Base-by-base conservation (phyloP, 1,140 invertebrate species). In the Lordiphosa clarofinis region DNA sequence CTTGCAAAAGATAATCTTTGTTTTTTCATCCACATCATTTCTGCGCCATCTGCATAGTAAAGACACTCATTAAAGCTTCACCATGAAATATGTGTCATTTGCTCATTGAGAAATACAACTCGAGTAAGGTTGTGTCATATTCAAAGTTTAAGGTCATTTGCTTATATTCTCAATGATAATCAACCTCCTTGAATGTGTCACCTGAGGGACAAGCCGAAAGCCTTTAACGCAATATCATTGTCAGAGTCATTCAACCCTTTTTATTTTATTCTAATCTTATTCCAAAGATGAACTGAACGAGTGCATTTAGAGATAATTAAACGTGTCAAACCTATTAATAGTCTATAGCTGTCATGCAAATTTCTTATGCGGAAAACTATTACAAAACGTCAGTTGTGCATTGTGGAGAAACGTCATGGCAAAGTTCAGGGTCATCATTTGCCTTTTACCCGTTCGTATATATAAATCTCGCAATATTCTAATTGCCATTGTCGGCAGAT, bases 401-500 rank as follows among this genome's bases (percentile, higher is more conserved):
- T 21, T 21, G 28, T 49, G 39, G 24, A 65, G n/a, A n/a, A 52
- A 36, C 39, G 19, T 35, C 19, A 43, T 46, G 19, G 37, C 52
- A 68, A 64, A 71, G 74, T 73, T 81, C 75, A 66, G 49, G 60
- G 70, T 44, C 48, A 42, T 9, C 15, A 31, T 13, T 15, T 31
- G 36, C 36, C 7, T 21, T 21, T 2, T 21, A 21, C 21, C 4
- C 21, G 21, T 3, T 21, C 21, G 21, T 3, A 4, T 21, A 21
- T 42, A 13, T 19, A 44, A 42, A 35, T 61, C 47, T 59, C 58
- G 31, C 13, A 43, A 54, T 46, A 46, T 68, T 69, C 65, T 69
- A 69, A 69, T 69, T 69, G 65, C 65, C 56, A 56, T 60, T 69
- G 65, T 69, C 64, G 53, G 69, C 35, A 60, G 56, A 44, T 49